A percentile compares a stretch with the other conserved stretches of the same genome.
Evolutionary conservation across 2,888 invertebrate species (phyloP).

Genomic region (Agriopis leucophaearia): DNA sequence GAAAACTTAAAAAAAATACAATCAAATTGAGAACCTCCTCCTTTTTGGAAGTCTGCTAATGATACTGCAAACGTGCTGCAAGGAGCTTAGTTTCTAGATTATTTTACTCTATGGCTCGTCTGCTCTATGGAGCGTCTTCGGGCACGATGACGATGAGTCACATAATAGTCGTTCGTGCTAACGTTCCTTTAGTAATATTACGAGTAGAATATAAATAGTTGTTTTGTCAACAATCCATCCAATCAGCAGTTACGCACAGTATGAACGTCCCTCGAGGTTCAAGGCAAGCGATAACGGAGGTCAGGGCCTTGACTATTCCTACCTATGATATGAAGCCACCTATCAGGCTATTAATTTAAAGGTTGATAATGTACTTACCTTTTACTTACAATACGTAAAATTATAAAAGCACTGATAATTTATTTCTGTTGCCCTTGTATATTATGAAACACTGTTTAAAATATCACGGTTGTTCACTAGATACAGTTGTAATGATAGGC

Average conservation of each 20-base stretch:
- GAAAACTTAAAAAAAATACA: no score
- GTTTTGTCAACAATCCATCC: conserved; percentile 1
- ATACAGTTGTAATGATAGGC: no score
- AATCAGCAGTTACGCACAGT: conserved; percentile 6
- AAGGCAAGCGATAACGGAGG: conserved; percentile 16
- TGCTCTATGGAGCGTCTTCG: no score
- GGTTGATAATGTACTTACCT: conserved; percentile 5
- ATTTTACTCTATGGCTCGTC: no score
- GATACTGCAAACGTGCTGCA: no score
- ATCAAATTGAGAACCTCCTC: no score
- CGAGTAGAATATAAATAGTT: conserved; percentile 2
- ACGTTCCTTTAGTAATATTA: not conserved
- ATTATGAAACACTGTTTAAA: no score
- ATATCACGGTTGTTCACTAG: no score
- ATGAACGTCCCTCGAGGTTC: conserved; percentile 16
- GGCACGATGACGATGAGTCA: no score
- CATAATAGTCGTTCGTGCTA: not conserved
- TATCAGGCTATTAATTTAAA: conserved; percentile 2
- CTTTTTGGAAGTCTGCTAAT: no score
- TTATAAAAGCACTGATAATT: not conserved
- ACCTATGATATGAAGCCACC: not conserved
- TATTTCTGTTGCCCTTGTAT: no score
- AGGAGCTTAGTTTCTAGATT: no score
- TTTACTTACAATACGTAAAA: not conserved
- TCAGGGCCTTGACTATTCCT: conserved; percentile 17